Evolutionary conservation across 2,797 vertebrate genomes (phyloP), one percentile per base, ranked within the genome.

Genomic region (Sparidentex hasta): DNA sequence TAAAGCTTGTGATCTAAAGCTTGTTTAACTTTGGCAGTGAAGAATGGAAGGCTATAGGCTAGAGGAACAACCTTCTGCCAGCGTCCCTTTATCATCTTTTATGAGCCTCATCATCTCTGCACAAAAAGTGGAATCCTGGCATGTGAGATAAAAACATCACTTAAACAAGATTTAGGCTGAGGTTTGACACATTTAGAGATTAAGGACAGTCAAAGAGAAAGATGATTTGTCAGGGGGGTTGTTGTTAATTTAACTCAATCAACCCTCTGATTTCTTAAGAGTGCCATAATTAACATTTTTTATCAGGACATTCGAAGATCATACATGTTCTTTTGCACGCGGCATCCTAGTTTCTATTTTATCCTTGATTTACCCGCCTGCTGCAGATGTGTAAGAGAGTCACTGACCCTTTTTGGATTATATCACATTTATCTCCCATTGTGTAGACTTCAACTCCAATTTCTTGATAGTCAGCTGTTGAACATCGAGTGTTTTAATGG

Each of bases 21-120:
- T 57, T 72, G 67, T 90, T 86, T 87, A 74, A 85, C 82, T 87
- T 87, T 88, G 84, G 78, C 84, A 85, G 57, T 69, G 64, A 66
- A 44, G 65, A 84, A 81, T 73, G 44, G 59, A 79, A 83, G 55
- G 62, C n/a, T 66, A 13, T 41, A 66, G 71, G 78, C 50, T 25
- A 50, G 66, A 80, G 57, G 33, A 84, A 63, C 62, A 68, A 66
- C 73, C 81, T 73, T 84, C 76, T 65, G 67, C 74, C 71, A 74
- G 47, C 57, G 56, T 80, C 56, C 63, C 44, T 84, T 88, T 67
- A 82, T 84, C 81, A 41, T 80, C 41, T 65, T 81, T 83, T 71
- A 81, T 74, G 78, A 76, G 66, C 71, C 11, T 64, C 55, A 43
- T 79, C 61, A 43, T 87, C 44, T 69, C 25, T 41, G 62, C 56